Evolutionary conservation across 2,113 vertebrate species (phyloP).

Genomic region (Lasiurus cinereus): DNA sequence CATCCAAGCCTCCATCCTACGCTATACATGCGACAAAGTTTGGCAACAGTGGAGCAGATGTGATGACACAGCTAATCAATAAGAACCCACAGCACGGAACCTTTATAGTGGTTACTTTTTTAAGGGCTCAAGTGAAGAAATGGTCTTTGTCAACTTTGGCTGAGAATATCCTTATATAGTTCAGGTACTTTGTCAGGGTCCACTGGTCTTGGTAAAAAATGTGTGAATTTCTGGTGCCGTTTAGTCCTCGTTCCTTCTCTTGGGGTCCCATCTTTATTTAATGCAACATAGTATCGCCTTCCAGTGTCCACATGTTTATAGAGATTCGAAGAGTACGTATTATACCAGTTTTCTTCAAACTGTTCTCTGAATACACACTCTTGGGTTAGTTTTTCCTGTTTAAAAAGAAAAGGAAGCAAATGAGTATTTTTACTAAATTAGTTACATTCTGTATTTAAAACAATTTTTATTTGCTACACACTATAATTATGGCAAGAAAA

Average conservation of each 20-base stretch:
- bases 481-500: background rate
- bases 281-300: conserved; percentile 96
- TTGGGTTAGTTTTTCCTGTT: conserved; percentile 96
- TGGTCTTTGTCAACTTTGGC: conserved; percentile 97
- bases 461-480: background rate
- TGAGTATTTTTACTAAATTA: conserved; percentile 61
- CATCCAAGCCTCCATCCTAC: conserved; percentile 92
- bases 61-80: conserved; percentile 92
- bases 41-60: conserved; percentile 93
- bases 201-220: conserved; percentile 98
- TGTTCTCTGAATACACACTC: conserved; percentile 98
- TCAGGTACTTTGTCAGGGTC: conserved; percentile 98
- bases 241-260: conserved; percentile 97
- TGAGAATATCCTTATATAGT: conserved; percentile 98
- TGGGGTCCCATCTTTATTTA: conserved; percentile 98
- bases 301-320: conserved; percentile 97
- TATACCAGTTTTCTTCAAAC: conserved; percentile 99
- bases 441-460: conserved; percentile 24
- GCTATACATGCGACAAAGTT: conserved; percentile 94
- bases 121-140: conserved; percentile 93
- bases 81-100: conserved; percentile 91
- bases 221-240: conserved; percentile 98
- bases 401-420: conserved; percentile 76
- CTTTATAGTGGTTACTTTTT: conserved; percentile 93
- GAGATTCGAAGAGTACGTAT: conserved; percentile 99